Percentiles rank a stretch among this genome's conserved stretches.
phyloP scores from a whole-genome alignment of 2,888 invertebrate genomes.

The Amorpha juglandis region DNA sequence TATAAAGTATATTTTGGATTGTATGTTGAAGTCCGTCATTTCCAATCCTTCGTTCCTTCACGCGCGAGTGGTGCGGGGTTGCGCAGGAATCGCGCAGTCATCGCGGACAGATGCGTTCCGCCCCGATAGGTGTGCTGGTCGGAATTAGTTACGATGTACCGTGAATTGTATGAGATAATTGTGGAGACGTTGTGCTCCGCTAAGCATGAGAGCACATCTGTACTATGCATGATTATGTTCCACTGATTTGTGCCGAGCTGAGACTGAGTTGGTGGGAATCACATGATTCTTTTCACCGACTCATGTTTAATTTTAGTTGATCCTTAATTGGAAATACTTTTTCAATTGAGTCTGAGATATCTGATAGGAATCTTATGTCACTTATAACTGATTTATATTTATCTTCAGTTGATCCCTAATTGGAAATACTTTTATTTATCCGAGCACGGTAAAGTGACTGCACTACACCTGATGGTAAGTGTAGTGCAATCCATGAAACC shows the following conservation, averaged over 20 bases:
- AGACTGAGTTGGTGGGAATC: no score
- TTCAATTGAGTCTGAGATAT: no score
- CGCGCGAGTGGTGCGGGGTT: constrained; percentile 67
- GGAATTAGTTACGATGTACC: constrained; percentile 44
- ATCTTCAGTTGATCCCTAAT: no score
- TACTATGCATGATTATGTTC: constrained; percentile 26
- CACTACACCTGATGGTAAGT: no score
- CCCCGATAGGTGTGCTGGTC: constrained; percentile 65
- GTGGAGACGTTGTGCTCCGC: constrained; percentile 27
- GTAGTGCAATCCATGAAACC: no score
- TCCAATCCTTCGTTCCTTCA: constrained; percentile 67
- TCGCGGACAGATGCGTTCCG: constrained; percentile 73
- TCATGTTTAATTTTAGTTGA: no score
- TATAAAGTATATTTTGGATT: constrained; percentile 39
- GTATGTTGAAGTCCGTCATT: constrained; percentile 51
- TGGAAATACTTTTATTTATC: no score
- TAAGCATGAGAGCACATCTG: constrained; percentile 28
- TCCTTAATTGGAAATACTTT: no score
- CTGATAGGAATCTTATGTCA: no score
- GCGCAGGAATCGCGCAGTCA: constrained; percentile 66
- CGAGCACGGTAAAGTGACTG: no score
- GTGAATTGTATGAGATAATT: constrained; percentile 30
- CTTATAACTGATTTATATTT: no score
- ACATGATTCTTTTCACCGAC: no score
- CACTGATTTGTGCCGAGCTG: neutral